Evolutionary conservation across 1,140 invertebrate species (phyloP), one percentile per base, ranked within the genome.

Genomic region (Penaeus chinensis): DNA sequence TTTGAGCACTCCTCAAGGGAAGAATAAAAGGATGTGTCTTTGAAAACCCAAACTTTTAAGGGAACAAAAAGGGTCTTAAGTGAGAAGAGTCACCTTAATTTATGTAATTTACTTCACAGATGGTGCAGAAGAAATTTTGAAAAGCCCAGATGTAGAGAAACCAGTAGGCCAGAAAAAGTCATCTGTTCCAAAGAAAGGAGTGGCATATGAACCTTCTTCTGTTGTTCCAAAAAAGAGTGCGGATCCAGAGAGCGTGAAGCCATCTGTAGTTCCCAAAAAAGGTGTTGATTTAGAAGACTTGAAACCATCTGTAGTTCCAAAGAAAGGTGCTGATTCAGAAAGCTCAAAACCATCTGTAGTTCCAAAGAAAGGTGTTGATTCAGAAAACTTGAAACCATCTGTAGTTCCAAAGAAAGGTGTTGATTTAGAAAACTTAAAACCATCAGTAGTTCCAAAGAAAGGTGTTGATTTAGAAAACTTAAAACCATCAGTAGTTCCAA

Each of bases 331-430:
- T 27, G 71, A 74, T n/a, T 24, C 27, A 74, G 13, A 32, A 0
- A 37, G 13, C 8, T 13, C 19, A 11, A 27, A 37, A 32, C 27
- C 27, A 27, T 74, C 71, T 2, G 71, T 74, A 27, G 71, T 74
- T 32, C 71, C 71, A 7, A 74, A 37, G 27, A 74, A 74, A 74
- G 71, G 71, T 27, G 71, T 24, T 74, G 71, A 74, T 74, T 24
- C 27, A 32, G 18, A 27, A 13, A 13, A 32, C 13, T 27, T 74
- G 20, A 27, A 37, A 74, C 27, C 27, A 32, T 74, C 71, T 18
- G 71, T 74, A 74, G 54, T 54, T 54, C 71, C 71, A 74, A 74
- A 37, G 20, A 74, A 74, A 74, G 71, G 71, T 27, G 71, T 37
- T 74, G 71, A 74, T 74, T n/a, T n/a, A 32, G 18, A 24, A 18